Percentiles rank a stretch among this genome's conserved stretches.
Conservation (phyloP, 1,140 invertebrate genomes). For the Lasioglossum albipes region DNA sequence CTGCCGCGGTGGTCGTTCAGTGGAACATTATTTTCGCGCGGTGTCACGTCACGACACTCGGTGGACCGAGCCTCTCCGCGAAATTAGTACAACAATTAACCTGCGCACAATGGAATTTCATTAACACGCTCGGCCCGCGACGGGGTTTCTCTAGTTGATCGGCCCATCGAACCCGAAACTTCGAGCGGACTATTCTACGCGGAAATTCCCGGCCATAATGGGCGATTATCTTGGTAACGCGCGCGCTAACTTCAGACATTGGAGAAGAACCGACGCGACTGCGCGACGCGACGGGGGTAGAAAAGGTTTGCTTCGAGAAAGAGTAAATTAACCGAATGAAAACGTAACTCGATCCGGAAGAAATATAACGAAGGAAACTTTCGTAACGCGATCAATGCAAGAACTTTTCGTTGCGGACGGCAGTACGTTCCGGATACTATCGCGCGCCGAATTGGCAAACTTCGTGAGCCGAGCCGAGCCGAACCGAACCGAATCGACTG, state of each 20-base stretch:
- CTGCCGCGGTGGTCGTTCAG: not conserved
- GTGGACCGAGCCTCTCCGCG: not conserved
- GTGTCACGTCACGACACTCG: not conserved
- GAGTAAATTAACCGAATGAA: conserved; percentile 17
- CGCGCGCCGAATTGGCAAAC: conserved; percentile 38
- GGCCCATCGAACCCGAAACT: not conserved
- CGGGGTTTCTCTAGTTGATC: not conserved
- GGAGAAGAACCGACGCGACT: not conserved
- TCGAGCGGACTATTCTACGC: too few species aligned
- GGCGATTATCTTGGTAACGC: conserved; percentile 1
- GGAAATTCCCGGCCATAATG: not conserved
- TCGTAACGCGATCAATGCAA: conserved; percentile 31
- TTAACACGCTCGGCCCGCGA: conserved; percentile 6
- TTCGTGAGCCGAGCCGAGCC: conserved; percentile 9
- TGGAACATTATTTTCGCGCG: not conserved
- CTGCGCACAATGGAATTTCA: conserved; percentile 26
- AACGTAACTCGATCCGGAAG: conserved; percentile 23
- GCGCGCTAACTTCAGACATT: conserved; percentile 1
- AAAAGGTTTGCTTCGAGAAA: too few species aligned
- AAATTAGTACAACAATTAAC: conserved; percentile 8
- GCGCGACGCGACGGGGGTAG: not conserved
- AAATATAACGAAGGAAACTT: conserved; percentile 12
- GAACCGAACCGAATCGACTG: not conserved
- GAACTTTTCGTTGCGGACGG: conserved; percentile 23
- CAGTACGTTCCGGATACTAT: conserved; percentile 17